A percentile compares a stretch with the other conserved stretches of the same genome.
These are phyloP conservation scores for Aspidoscelis tigris DNA, from an alignment of 2,113 vertebrate genomes.

Conservation along the genomic window DNA sequence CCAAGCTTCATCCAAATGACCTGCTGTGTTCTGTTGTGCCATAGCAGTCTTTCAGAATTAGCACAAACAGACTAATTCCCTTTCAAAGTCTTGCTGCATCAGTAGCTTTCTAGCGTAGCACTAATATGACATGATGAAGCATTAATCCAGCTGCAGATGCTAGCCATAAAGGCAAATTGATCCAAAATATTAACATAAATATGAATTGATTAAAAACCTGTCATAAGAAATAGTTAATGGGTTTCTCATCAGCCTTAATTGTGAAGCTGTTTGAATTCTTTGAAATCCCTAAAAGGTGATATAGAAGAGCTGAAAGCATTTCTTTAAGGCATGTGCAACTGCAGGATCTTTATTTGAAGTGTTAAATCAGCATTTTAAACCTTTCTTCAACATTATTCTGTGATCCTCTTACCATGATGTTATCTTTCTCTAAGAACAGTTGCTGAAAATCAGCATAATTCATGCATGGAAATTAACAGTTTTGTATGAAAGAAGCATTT, in stretches of 20 bases:
- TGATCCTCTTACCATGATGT: background rate
- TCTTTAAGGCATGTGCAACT: background rate
- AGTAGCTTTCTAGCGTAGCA: constrained; percentile 24
- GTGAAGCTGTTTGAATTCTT: background rate
- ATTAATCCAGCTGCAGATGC: constrained; percentile 21
- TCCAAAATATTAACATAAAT: constrained; percentile 46
- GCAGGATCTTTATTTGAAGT: background rate
- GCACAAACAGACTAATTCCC: constrained; percentile 16
- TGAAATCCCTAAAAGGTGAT: constrained; percentile 10
- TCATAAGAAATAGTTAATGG: background rate
- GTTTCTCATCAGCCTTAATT: constrained; percentile 3
- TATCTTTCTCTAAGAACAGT: background rate
- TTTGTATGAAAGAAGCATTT: background rate
- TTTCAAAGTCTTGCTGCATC: constrained; percentile 33
- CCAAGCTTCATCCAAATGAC: constrained; percentile 20
- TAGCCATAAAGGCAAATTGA: constrained; percentile 41
- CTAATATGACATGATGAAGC: constrained; percentile 38
- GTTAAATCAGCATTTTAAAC: background rate
- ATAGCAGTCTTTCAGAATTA: constrained; percentile 33
- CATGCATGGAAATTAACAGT: background rate
- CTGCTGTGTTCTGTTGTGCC: constrained; percentile 24
- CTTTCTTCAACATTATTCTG: background rate
- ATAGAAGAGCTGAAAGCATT: background rate
- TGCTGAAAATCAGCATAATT: background rate
- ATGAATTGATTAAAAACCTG: constrained; percentile 10